Evolutionary conservation across 2,113 vertebrate species (phyloP).

Genomic region (Podarcis cretensis): DNA sequence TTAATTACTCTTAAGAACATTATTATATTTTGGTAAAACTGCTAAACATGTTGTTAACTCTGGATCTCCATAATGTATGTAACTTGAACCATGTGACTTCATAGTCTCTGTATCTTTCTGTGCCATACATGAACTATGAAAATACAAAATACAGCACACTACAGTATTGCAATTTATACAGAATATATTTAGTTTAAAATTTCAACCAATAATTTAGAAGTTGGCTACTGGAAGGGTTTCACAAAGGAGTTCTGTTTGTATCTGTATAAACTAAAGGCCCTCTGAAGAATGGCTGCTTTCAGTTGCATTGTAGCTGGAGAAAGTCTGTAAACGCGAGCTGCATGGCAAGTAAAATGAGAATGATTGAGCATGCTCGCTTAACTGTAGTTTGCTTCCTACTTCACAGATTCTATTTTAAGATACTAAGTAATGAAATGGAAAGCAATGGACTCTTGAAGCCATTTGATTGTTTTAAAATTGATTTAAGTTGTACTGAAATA

Average conservation of each 20-base stretch:
- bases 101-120: neutral
- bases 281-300: slow-evolving; percentile 66
- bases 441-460: neutral
- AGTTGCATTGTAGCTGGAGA: slow-evolving; percentile 56
- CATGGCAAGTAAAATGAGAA: slow-evolving; percentile 39
- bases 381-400: neutral
- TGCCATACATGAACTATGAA: neutral
- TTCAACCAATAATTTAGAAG: neutral
- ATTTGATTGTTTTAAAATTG: neutral
- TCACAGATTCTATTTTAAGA: too few species aligned
- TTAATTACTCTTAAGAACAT: neutral
- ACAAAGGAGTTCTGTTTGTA: slow-evolving; percentile 62
- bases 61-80: neutral
- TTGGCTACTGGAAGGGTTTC: slow-evolving; percentile 44
- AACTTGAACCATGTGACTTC: neutral
- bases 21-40: neutral
- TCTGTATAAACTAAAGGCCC: slow-evolving; percentile 1
- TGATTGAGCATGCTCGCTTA: slow-evolving; percentile 41
- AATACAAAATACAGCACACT: neutral
- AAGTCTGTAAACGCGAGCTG: slow-evolving; percentile 64
- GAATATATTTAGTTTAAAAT: slow-evolving; percentile 50
- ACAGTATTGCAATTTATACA: slow-evolving; percentile 32
- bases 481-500: neutral
- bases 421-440: too few species aligned
- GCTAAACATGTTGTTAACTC: neutral